phyloP scores from a whole-genome alignment of 2,113 vertebrate genomes.

The rabbit (Oryctolagus cuniculus) region mOryCun1.1 NC_091440.1:29948501-29949000 shows the following conservation, averaged over 20 bases:
- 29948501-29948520: neutral
- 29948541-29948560: neutral
- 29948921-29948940: slow-evolving; percentile 49
- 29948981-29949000: neutral
- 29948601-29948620: slow-evolving; percentile 3
- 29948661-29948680: neutral
- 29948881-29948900: slow-evolving; percentile 61
- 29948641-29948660: neutral
- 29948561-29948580: neutral
- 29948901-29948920: slow-evolving; percentile 70
- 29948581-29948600: neutral
- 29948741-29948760: slow-evolving; percentile 53
- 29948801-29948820: slow-evolving; percentile 68
- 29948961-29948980: slow-evolving; percentile 67
- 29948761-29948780: neutral
- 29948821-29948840: slow-evolving; percentile 8
- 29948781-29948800: slow-evolving; percentile 57
- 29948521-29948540: neutral
- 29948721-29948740: slow-evolving; percentile 78
- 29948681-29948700: slow-evolving; percentile 43
- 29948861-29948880: slow-evolving; percentile 44
- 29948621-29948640: neutral
- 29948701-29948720: slow-evolving; percentile 67
- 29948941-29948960: slow-evolving; percentile 46
- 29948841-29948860: slow-evolving; percentile 69